Evolutionary conservation across 1,140 invertebrate genomes (phyloP).

Genomic region (Thaumatotibia leucotreta): DNA sequence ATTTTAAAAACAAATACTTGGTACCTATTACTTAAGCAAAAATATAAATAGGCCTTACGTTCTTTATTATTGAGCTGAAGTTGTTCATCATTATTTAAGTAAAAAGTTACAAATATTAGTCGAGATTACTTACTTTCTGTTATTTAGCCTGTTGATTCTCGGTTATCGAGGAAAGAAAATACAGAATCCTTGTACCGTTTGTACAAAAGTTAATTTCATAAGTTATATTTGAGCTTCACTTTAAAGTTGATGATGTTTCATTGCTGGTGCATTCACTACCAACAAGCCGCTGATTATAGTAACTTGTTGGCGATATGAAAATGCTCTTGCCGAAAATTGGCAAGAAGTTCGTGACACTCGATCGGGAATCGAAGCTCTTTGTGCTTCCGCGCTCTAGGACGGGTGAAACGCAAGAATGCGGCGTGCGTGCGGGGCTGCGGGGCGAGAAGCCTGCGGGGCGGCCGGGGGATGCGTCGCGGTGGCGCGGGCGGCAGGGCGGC

Average conservation of each 20-base stretch:
- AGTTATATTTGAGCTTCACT: neutral
- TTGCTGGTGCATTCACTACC: neutral
- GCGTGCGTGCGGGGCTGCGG: constrained; percentile 57
- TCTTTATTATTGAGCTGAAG: neutral
- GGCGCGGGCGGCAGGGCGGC: constrained; percentile 37
- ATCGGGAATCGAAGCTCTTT: constrained; percentile 45
- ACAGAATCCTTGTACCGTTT: no score
- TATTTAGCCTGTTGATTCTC: neutral
- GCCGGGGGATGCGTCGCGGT: constrained; percentile 41
- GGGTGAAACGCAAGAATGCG: constrained; percentile 60
- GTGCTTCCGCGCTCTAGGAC: constrained; percentile 43
- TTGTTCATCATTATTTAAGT: neutral
- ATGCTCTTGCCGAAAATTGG: constrained; percentile 9
- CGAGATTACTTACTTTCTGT: neutral
- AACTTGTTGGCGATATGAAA: constrained; percentile 7
- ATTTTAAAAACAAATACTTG: no score
- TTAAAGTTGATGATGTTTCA: neutral
- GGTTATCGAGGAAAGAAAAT: neutral
- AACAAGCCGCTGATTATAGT: neutral
- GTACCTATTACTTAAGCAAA: no score
- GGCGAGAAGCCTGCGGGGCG: constrained; percentile 26
- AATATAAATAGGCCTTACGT: no score
- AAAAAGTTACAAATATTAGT: neutral
- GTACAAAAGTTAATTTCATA: no score
- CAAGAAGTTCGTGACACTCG: neutral